phyloP scores from a whole-genome alignment of 2,888 invertebrate genomes.

The Agrilus cyanescens region DNA sequence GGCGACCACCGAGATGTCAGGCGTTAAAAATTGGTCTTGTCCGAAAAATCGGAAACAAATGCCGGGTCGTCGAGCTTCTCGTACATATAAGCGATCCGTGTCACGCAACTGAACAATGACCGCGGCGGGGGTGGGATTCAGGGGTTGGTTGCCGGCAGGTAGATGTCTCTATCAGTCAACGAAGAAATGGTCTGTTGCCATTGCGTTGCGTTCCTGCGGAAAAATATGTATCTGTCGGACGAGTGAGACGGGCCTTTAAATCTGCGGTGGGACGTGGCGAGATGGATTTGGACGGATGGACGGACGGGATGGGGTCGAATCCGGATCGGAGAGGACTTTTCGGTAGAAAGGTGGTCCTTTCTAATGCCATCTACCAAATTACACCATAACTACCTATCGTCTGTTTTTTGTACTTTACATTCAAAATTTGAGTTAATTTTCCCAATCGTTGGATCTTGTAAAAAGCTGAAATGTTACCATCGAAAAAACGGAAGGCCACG shows the following conservation, averaged over 20 bases:
- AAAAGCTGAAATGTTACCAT: too few species aligned
- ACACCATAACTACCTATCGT: too few species aligned
- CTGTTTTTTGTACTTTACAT: too few species aligned
- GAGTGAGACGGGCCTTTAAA: conserved; percentile 17
- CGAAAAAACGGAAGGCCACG: too few species aligned
- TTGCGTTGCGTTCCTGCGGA: conserved; percentile 7
- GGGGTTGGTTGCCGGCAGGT: conserved; percentile 5
- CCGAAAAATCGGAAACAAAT: too few species aligned
- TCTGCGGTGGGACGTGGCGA: conserved; percentile 9
- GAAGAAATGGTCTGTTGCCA: conserved; percentile 9
- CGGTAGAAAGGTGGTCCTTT: too few species aligned
- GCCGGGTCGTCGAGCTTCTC: too few species aligned
- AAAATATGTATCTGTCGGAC: conserved; percentile 18
- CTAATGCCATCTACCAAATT: too few species aligned
- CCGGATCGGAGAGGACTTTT: neutral
- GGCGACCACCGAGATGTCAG: too few species aligned
- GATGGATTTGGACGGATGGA: neutral
- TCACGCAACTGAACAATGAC: conserved; percentile 15
- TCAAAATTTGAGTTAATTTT: too few species aligned
- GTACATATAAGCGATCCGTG: conserved; percentile 1
- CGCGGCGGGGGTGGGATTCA: conserved; percentile 10
- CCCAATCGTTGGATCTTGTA: too few species aligned
- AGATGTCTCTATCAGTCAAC: conserved; percentile 18
- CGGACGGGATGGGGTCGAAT: neutral
- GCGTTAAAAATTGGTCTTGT: too few species aligned